Percentiles rank a stretch among this genome's conserved stretches.
Conservation (phyloP, 1,140 invertebrate species). For the Procambarus clarkii region DNA sequence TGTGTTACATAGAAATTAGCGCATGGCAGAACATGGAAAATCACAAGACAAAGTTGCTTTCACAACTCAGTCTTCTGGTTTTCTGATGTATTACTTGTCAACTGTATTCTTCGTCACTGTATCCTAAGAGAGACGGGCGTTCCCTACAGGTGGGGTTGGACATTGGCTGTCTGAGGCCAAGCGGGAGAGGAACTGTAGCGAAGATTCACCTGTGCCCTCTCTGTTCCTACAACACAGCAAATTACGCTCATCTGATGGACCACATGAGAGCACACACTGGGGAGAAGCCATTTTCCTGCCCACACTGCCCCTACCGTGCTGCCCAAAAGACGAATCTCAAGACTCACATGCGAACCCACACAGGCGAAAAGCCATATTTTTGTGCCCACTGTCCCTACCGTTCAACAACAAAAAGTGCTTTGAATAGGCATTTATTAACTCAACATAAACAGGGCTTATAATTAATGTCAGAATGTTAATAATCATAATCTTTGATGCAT, state of each 20-base stretch:
- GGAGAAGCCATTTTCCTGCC: constrained; percentile 62
- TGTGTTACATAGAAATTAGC: not conserved
- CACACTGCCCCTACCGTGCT: constrained; percentile 58
- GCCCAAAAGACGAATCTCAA: constrained; percentile 60
- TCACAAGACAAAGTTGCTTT: constrained; percentile 5
- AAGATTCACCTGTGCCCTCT: constrained; percentile 58
- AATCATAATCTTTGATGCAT: not conserved
- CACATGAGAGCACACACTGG: constrained; percentile 61
- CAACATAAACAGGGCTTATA: constrained; percentile 8
- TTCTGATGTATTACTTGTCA: constrained; percentile 15
- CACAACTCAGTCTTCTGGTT: constrained; percentile 1
- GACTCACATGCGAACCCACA: constrained; percentile 63
- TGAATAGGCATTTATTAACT: constrained; percentile 49
- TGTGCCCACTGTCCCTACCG: constrained; percentile 53
- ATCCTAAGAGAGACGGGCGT: constrained; percentile 54
- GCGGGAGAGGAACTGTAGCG: constrained; percentile 36
- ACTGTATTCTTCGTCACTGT: not conserved
- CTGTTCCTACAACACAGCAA: constrained; percentile 53
- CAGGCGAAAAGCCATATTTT: constrained; percentile 58
- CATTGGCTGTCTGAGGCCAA: constrained; percentile 36
- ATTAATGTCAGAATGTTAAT: not conserved
- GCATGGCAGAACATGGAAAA: not conserved
- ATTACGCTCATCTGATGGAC: constrained; percentile 62
- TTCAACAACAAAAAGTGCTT: constrained; percentile 45
- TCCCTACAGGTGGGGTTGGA: constrained; percentile 52